These are phyloP conservation scores for Nerophis lumbriciformis DNA, from an alignment of 2,113 vertebrate species.

Conservation along the genomic window DNA sequence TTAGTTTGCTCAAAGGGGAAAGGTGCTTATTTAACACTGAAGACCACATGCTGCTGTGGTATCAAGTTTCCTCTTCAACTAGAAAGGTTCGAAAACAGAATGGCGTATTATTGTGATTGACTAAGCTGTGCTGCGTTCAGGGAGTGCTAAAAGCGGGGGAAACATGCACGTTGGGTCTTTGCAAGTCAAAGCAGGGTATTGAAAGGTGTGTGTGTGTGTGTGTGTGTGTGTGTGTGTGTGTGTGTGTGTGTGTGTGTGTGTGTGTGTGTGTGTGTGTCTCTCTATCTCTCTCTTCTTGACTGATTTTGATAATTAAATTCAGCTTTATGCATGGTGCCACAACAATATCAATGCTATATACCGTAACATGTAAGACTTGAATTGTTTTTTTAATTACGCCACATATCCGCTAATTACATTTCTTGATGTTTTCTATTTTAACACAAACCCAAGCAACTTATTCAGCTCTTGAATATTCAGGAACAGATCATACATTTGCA, in stretches of 20 bases:
- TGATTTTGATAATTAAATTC: slow-evolving; percentile 8
- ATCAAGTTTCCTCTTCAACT: background rate
- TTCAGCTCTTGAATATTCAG: slow-evolving; percentile 30
- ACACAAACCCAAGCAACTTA: slow-evolving; percentile 7
- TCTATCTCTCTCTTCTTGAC: background rate
- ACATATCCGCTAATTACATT: background rate
- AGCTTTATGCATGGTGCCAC: background rate
- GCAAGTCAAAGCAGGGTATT: slow-evolving; percentile 9
- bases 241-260: background rate
- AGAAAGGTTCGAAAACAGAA: background rate
- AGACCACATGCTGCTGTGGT: background rate
- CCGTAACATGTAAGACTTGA: no score
- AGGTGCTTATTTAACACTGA: background rate
- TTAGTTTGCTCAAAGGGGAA: background rate
- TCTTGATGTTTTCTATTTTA: background rate
- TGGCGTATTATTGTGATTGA: no score
- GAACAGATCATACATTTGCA: slow-evolving; percentile 33
- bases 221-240: background rate
- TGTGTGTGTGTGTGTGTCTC: background rate
- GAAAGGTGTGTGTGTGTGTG: background rate
- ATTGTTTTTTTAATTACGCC: background rate
- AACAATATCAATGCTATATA: background rate
- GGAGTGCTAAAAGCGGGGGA: background rate
- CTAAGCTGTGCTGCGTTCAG: background rate
- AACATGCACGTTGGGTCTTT: background rate